Conservation (phyloP, 53 echinoderm and acorn worm species). For the Luidia sarsii region DNA sequence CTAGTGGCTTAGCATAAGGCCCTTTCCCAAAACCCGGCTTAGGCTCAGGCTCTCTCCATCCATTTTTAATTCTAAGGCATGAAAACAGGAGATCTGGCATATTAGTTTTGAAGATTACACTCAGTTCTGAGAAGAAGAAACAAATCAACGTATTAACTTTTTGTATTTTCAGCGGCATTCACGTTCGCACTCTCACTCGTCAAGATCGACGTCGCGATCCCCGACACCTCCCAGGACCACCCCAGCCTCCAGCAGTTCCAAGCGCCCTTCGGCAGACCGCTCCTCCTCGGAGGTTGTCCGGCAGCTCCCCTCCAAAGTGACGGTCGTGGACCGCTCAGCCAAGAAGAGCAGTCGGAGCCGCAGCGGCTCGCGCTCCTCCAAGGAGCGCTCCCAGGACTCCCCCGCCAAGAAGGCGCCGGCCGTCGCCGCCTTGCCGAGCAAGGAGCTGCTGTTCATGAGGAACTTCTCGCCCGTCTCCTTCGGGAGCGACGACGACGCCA, state of each 20-base stretch:
- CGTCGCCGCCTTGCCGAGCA: constrained; percentile 4
- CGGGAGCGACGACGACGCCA: constrained; percentile 39
- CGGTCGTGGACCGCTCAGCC: neutral
- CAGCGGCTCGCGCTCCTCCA: neutral
- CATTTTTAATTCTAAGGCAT: too few relatives aligned
- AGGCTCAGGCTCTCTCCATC: too few relatives aligned
- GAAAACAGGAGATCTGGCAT: too few relatives aligned
- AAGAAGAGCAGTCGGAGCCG: neutral
- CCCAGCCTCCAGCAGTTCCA: constrained; percentile 10
- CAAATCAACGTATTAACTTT: neutral
- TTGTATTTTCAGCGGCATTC: neutral
- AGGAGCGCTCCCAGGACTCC: constrained; percentile 5
- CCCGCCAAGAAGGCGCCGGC: neutral
- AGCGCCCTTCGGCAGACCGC: constrained; percentile 4
- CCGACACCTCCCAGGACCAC: constrained; percentile 20
- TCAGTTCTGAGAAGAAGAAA: neutral
- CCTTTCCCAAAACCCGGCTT: too few relatives aligned
- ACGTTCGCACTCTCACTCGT: constrained; percentile 33
- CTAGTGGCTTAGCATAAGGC: too few relatives aligned
- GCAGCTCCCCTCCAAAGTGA: constrained; percentile 16
- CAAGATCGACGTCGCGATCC: constrained; percentile 27
- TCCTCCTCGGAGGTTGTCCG: neutral
- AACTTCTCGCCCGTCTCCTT: constrained; percentile 40
- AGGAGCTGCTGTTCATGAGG: constrained; percentile 6
- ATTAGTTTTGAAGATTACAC: too few relatives aligned